Evolutionary conservation across 2,888 invertebrate species (phyloP), one percentile per base, ranked within the genome.

Genomic region (Selenia dentaria): DNA sequence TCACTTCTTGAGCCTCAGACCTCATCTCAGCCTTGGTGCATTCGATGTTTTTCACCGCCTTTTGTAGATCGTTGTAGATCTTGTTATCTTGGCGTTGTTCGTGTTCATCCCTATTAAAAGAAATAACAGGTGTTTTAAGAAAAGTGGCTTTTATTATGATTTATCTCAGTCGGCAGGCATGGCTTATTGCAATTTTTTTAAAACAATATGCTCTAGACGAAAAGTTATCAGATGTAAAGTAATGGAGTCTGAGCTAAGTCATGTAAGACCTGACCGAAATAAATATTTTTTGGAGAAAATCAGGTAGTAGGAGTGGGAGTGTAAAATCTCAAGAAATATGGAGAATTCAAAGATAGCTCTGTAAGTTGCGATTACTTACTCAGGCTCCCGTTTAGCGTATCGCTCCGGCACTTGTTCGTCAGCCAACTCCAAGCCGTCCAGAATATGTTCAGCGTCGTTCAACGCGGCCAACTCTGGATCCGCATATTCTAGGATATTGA

Each of bases 401-500:
- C 94, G 92, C 57, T 95, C 94, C 25, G 94, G 93, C 55, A 94
- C 93, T 54, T 93, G 93, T 35, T 94, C 94, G 59, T 96, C 96
- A 51, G 96, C 96, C 49, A 96, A 91, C 76, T 97, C 97, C 37
- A 97, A 88, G 46, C 95, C 94, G 74, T 97, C 97, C 40, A 98
- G 92, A 59, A 98, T 96, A 70, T 96, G 97, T 22, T 96, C 96
- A 0, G 95, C 95, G 46, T 94, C 94, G 52, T 94, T 92, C 61
- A 96, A 92, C 50, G 94, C 94, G 59, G 97, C 97, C 38, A 98
- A 87, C 82, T 98, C 98, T 0, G 98, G 97, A 91, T 98, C 98
- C 0, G 97, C 98, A 79, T 98, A 98, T 80, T 98, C 97, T 54
- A 98, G 85, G 67, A 98, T 97, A 79, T 98, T 98, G 83, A 98